Evolutionary conservation across 2,888 invertebrate species (phyloP).

Genomic region (Diadegma fenestrale): DNA sequence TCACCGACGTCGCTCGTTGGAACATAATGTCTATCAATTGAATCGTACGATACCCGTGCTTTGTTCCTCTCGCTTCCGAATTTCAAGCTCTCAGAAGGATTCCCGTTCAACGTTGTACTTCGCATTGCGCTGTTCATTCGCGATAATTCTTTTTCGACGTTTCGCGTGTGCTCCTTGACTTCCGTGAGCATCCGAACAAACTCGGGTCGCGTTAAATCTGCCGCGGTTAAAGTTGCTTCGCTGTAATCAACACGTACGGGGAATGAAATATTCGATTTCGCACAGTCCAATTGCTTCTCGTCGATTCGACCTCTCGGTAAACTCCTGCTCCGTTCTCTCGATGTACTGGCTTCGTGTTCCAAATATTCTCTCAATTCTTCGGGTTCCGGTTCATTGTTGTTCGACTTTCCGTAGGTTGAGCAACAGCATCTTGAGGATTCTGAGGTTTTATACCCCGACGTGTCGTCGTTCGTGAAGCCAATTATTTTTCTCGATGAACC

Average conservation of each 20-base stretch:
- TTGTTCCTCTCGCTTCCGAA: neutral
- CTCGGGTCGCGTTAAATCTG: constrained; percentile 67
- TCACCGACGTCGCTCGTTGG: neutral
- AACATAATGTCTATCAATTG: neutral
- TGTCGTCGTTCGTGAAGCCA: constrained; percentile 1
- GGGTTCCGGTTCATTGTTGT: neutral
- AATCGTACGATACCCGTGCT: constrained; percentile 3
- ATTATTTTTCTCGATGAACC: neutral
- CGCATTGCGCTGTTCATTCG: constrained; percentile 69
- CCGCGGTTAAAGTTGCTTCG: constrained; percentile 48
- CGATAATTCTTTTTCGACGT: constrained; percentile 70
- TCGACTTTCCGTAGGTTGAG: neutral
- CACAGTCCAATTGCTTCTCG: constrained; percentile 1
- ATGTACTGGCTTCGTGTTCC: neutral
- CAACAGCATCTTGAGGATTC: constrained; percentile 35
- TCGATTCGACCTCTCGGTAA: constrained; percentile 21
- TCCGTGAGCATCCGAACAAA: constrained; percentile 71
- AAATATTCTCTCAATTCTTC: constrained; percentile 31
- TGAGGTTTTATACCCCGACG: constrained; percentile 38
- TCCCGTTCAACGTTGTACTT: constrained; percentile 19
- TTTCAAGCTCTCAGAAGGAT: neutral
- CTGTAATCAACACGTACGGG: constrained; percentile 58
- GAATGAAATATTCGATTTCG: constrained; percentile 52
- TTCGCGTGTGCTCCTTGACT: constrained; percentile 70
- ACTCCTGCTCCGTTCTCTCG: constrained; percentile 54